Evolutionary conservation across 2,888 invertebrate species (phyloP), one percentile per base, ranked within the genome.

Genomic region (Athalia circularis): DNA sequence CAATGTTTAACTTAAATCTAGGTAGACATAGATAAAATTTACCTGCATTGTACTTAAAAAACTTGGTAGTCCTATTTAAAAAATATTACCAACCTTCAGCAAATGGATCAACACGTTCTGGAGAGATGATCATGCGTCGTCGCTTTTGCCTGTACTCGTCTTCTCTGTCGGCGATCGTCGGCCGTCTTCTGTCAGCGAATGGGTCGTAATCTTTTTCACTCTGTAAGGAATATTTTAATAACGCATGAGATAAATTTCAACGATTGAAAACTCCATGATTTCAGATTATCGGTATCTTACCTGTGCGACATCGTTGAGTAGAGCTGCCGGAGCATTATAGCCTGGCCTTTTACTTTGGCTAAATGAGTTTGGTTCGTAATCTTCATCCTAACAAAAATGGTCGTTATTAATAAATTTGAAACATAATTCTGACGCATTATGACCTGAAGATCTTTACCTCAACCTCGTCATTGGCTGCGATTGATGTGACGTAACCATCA

Each of bases 81-180:
- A 84, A 80, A 82, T 78, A 81, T 80, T 85, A 93, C 94, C 92
- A 93, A 98, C 98, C 98, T 93, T 98, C 98, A 88, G 98, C 97
- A 93, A 99, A 99, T 54, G 98, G 98, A 93, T 99, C 99, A 84
- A 96, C 94, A 86, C 99, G 93, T 88, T 98, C 99, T 0, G 99
- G 99, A 4, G 99, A 99, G 87, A 99, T 98, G 81, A 96, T 96
- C 94, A 97, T 95, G 90, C 96, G 93, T 80, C 97, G 93, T 84
- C 97, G 93, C 85, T 96, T 95, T 86, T 96, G 96, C 78, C 97
- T 94, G 88, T 99, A 99, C 89, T 99, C 99, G 94, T 99, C 98
- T 92, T 99, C 99, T 83, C 98, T 94, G 86, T 99, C 99, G 0
- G 97, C 97, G 88, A 99, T 97, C 13, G 97, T 98, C 65, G 97